Conservation (phyloP, 2,888 invertebrate species). For the Xylocampa areola region DNA sequence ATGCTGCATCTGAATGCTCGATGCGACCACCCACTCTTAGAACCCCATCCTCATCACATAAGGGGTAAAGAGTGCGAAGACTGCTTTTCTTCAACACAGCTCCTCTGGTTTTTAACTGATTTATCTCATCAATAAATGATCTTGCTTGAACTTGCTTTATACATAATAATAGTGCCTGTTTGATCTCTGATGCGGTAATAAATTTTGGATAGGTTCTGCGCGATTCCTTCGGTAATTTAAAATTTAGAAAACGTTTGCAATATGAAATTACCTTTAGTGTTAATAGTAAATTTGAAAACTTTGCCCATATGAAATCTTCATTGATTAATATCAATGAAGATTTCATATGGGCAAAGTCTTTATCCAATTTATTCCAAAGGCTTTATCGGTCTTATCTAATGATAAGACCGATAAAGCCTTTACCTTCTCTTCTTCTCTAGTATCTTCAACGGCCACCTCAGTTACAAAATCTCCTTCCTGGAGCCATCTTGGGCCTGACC, state of each 20-base stretch:
- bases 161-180: background rate
- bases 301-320: no score
- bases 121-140: slow-evolving; percentile 5
- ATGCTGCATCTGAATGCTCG: background rate
- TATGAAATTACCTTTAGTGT: slow-evolving; percentile 7
- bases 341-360: no score
- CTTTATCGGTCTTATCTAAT: no score
- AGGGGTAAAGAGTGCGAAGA: slow-evolving; percentile 6
- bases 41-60: background rate
- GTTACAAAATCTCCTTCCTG: background rate
- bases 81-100: slow-evolving; percentile 2
- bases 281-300: slow-evolving; percentile 5
- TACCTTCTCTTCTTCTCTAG: background rate
- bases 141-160: slow-evolving; percentile 1
- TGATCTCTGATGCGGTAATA: background rate
- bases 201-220: background rate
- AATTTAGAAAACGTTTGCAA: slow-evolving; percentile 1
- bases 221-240: background rate
- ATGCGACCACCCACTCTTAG: slow-evolving; percentile 5
- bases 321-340: no score
- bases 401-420: slow-evolving; percentile 1
- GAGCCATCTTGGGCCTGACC: background rate
- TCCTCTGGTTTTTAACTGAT: slow-evolving; percentile 1
- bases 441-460: background rate
- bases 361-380: no score